phyloP scores from a whole-genome alignment of 2,797 vertebrate species.

The Lindbergichthys nudifrons region DNA sequence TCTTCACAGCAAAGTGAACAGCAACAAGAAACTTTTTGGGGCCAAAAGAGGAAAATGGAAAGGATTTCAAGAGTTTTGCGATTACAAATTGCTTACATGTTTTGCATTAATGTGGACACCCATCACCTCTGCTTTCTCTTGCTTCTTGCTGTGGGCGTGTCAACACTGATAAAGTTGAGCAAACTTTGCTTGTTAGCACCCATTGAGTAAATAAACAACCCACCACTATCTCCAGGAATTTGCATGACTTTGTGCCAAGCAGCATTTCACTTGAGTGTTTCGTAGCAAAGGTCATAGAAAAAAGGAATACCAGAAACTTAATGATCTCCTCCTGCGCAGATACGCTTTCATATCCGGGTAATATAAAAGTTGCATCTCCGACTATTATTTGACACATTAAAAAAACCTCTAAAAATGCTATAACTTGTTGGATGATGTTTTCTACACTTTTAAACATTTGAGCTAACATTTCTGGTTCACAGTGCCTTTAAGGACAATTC shows the following conservation, averaged over 20 bases:
- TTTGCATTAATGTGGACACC: constrained; percentile 33
- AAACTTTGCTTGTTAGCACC: constrained; percentile 65
- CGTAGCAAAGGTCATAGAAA: constrained; percentile 30
- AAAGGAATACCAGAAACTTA: constrained; percentile 33
- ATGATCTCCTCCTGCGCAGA: constrained; percentile 34
- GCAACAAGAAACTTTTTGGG: constrained; percentile 6
- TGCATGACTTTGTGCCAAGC: constrained; percentile 38
- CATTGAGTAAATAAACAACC: constrained; percentile 45
- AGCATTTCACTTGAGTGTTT: constrained; percentile 46
- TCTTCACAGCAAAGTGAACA: constrained; percentile 17
- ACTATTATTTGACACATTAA: constrained; percentile 17
- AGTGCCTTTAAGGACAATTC: not conserved
- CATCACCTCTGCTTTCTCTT: constrained; percentile 30
- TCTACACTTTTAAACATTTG: constrained; percentile 16
- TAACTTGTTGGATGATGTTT: not conserved
- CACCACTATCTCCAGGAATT: constrained; percentile 29
- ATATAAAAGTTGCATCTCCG: constrained; percentile 16
- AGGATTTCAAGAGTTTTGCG: constrained; percentile 30
- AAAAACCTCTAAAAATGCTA: constrained; percentile 1
- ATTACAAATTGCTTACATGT: constrained; percentile 22
- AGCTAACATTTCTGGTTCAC: not conserved
- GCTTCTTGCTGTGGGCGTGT: constrained; percentile 26
- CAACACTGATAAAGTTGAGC: constrained; percentile 26
- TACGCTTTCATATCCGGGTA: constrained; percentile 26
- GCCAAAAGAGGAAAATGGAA: not conserved